These are phyloP conservation scores for Agrochola lychnidis DNA, from an alignment of 2,888 invertebrate genomes.

Conservation along the genomic window DNA sequence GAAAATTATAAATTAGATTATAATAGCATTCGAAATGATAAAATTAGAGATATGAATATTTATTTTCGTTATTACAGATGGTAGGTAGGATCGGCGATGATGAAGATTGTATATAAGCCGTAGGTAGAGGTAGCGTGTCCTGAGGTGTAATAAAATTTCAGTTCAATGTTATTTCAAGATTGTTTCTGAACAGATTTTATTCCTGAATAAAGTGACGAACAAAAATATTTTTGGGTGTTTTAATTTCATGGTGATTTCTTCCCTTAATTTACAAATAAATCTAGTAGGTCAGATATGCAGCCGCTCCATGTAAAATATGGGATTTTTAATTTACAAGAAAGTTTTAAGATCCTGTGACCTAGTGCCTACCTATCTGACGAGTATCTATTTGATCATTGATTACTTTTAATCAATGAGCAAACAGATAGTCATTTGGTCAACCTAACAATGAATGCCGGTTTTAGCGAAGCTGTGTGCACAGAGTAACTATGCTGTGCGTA, in stretches of 20 bases:
- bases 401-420: neutral
- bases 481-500: too few relatives aligned
- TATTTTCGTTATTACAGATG: conserved; percentile 84
- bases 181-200: conserved; percentile 84
- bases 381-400: too few relatives aligned
- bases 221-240: conserved; percentile 64
- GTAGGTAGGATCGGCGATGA: conserved; percentile 56
- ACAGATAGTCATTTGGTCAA: neutral
- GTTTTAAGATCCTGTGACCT: neutral
- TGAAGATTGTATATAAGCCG: conserved; percentile 70
- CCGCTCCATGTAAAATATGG: too few relatives aligned
- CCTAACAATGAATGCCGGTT: neutral
- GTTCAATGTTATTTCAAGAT: conserved; percentile 77
- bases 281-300: too few relatives aligned
- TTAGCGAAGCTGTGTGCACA: neutral
- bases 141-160: conserved; percentile 57
- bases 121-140: conserved; percentile 73
- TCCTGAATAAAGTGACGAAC: conserved; percentile 85
- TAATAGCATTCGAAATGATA: conserved; percentile 74
- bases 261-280: neutral
- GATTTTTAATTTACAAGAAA: neutral
- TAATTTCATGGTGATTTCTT: conserved; percentile 25
- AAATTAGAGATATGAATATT: conserved; percentile 75
- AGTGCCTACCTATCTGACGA: neutral
- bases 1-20: conserved; percentile 77